A percentile compares a stretch with the other conserved stretches of the same genome.
Conservation (phyloP, 2,113 vertebrate genomes). For the Passer montanus region DNA sequence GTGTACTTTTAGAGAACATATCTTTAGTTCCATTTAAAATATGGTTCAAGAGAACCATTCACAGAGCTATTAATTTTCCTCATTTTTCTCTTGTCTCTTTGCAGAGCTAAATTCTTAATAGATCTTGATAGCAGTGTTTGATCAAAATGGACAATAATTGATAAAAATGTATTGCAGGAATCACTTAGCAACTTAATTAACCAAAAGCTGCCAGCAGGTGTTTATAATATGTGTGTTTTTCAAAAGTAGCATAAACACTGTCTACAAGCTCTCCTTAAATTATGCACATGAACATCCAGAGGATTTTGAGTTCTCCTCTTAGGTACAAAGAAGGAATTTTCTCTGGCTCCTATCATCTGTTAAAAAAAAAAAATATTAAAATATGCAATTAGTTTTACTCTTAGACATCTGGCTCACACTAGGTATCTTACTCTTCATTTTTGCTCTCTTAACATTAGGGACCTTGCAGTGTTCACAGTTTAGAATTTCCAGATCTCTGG, state of each 20-base stretch:
- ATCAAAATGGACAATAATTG: not conserved
- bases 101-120: not conserved
- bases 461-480: not conserved
- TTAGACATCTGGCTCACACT: not conserved
- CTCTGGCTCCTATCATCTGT: not conserved
- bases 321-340: not conserved
- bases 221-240: not conserved
- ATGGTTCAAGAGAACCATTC: not conserved
- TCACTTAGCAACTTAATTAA: not conserved
- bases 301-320: not conserved
- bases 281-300: not conserved
- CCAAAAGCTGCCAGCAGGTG: not conserved
- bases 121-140: not conserved
- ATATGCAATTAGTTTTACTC: not conserved
- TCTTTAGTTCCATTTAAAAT: not conserved
- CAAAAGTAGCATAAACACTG: not conserved
- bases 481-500: not conserved
- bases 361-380: not conserved
- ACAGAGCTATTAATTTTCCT: not conserved
- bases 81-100: not conserved
- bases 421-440: not conserved
- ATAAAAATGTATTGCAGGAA: not conserved
- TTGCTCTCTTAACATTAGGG: not conserved
- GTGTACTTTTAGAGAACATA: not conserved
- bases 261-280: not conserved